Base-by-base conservation (phyloP, 2,113 vertebrate genomes). In the Chloebia gouldiae region DNA sequence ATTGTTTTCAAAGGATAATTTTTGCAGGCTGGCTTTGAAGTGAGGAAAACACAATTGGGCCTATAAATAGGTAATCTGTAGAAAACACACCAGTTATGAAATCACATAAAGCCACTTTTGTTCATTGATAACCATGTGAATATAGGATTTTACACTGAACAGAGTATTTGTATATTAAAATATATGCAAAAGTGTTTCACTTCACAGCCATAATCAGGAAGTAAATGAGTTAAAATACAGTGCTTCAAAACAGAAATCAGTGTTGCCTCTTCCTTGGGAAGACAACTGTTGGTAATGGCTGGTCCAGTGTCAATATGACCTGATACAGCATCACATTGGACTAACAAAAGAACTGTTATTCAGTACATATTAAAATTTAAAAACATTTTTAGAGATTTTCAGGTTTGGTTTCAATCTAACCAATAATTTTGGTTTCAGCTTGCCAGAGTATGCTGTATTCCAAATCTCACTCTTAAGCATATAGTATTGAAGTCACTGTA, bases 1-100 rank as follows among this genome's bases (percentile, higher is more conserved):
- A 77, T 96, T 96, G 86, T 97, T 96, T 96, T 96, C 93, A 94
- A 94, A 93, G 54, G 84, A 93, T 85, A 81, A 61, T 72, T 89
- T 95, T 94, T 93, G 59, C 39, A 89, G 61, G 11, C 44, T 83
- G 50, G 8, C 92, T 95, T 96, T 96, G 94, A 96, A 95, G 84
- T 92, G 57, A 89, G 40, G 57, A 69, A 65, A 96, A 85, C 69
- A 92, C 40, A 87, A 69, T 65, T 42, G 59, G 54, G 49, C 37
- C 27, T 89, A 4, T 91, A 95, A 96, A 64, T 78, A 94, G 60
- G 47, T 70, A 92, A 92, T 92, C 88, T 90, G 56, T 81, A 82
- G 86, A 85, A 89, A 96, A 81, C n/a, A 79, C 18, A 84, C 18
- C 25, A 65, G 53, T 81, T 84, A 77, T 81, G 89, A 88, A 91